phyloP scores from a whole-genome alignment of 2,113 vertebrate genomes.

The Crypturellus undulatus region DNA sequence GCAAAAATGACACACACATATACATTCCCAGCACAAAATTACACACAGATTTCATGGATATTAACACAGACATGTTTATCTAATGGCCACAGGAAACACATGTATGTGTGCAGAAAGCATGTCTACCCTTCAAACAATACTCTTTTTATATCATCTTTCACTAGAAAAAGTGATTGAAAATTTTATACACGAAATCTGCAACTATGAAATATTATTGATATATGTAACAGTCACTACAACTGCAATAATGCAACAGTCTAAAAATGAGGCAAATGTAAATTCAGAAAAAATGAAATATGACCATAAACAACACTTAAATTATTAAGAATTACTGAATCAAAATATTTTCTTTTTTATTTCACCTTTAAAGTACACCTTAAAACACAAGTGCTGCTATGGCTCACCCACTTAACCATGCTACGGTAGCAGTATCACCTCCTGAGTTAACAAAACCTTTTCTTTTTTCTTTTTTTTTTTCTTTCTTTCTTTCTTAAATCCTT shows the following conservation, averaged over 20 bases:
- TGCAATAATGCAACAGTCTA: background rate
- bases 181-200: background rate
- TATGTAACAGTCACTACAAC: background rate
- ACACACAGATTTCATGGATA: background rate
- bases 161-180: background rate
- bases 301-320: background rate
- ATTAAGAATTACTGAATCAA: background rate
- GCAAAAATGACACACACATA: background rate
- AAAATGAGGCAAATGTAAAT: background rate
- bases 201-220: background rate
- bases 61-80: background rate
- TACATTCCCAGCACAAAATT: too few relatives aligned
- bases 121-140: background rate
- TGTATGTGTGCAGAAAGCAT: background rate
- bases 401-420: background rate
- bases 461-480: background rate
- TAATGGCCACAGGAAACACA: accelerated
- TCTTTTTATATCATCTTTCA: background rate
- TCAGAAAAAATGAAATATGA: background rate
- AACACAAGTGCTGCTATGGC: background rate
- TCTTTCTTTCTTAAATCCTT: constrained; percentile 15
- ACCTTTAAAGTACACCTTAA: background rate
- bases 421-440: background rate
- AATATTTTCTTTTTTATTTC: background rate
- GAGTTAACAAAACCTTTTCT: constrained; percentile 51